Evolutionary conservation across 2,888 invertebrate species (phyloP).

Genomic region (Epistrophe eligans): DNA sequence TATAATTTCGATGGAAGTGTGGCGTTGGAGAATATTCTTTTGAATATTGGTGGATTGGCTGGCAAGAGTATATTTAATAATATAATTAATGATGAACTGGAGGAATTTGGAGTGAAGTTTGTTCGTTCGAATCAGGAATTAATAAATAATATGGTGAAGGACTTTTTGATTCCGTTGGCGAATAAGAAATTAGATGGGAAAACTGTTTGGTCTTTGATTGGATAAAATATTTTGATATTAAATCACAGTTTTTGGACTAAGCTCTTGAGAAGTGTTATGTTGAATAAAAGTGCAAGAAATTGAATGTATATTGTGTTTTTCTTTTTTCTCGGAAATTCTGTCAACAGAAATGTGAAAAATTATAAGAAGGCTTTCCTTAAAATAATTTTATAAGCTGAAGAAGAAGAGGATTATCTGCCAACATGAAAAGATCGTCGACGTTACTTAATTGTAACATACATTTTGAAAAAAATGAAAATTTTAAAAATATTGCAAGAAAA

Average conservation of each 20-base stretch:
- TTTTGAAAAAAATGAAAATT: too few relatives aligned
- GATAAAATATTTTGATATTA: background rate
- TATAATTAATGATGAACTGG: slow-evolving; percentile 79
- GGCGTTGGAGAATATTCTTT: slow-evolving; percentile 78
- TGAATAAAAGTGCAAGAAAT: too few relatives aligned
- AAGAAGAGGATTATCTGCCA: too few relatives aligned
- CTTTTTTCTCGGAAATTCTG: too few relatives aligned
- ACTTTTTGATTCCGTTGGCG: slow-evolving; percentile 78
- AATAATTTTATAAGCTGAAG: too few relatives aligned
- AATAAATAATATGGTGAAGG: slow-evolving; percentile 79
- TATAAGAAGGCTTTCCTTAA: too few relatives aligned
- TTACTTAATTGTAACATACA: too few relatives aligned
- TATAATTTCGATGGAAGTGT: slow-evolving; percentile 80
- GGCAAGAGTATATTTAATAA: slow-evolving; percentile 79
- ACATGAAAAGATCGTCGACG: too few relatives aligned
- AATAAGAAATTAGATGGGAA: slow-evolving; percentile 79
- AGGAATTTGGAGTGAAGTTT: slow-evolving; percentile 78
- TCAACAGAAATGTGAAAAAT: too few relatives aligned
- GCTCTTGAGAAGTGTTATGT: too few relatives aligned
- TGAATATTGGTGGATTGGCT: slow-evolving; percentile 80
- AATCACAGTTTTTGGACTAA: background rate
- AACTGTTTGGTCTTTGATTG: slow-evolving; percentile 78
- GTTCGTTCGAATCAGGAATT: slow-evolving; percentile 79
- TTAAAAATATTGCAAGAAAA: too few relatives aligned
- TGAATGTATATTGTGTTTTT: too few relatives aligned